Evolutionary conservation across 2,797 vertebrate genomes (phyloP), one percentile per base, ranked within the genome.

Genomic region (Staurois parvus): DNA sequence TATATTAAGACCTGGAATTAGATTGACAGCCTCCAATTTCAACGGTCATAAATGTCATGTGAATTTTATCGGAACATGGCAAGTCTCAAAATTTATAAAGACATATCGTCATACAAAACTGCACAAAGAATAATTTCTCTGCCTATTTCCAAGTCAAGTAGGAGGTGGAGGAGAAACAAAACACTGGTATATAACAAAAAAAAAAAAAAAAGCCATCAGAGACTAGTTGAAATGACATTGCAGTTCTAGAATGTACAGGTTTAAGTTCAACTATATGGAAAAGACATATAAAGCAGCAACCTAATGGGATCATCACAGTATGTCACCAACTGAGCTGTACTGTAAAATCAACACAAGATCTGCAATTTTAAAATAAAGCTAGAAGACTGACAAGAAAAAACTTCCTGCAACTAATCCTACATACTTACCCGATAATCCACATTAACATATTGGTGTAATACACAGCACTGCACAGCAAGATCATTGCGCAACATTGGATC

Each of bases 1-100:
- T 95, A 96, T 95, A 96, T 97, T 96, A 64, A 96, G 95, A 96
- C 94, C 92, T 95, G 95, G 94, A 95, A 94, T 95, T 92, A 94
- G 94, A 94, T 95, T 93, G 94, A 96, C 94, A 96, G 95, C 96
- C 96, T 96, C 95, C 94, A 94, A 93, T 95, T 94, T 95, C 94
- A 96, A 94, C 67, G 92, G 93, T 94, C 74, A 86, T 62, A 77
- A 42, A 78, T 24, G 29, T 59, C 56, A 86, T 56, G 34, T 83
- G 67, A 86, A 83, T 17, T 24, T 40, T 77, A 72, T 24, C 74
- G 37, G 52, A 83, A 37, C 42, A 79, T 26, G 40, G 26, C 59
- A 64, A 37, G 59, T 26, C 59, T 64, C n/a, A 24, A 85, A 37
- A 45, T 79, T 34, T 40, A 83, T 45, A 40, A 77, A 85, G 77